A percentile compares a stretch with the other conserved stretches of the same genome.
These are phyloP conservation scores for Phalacrocorax pelagicus DNA, from an alignment of 2,113 vertebrate species.

Conservation along the genomic window DNA sequence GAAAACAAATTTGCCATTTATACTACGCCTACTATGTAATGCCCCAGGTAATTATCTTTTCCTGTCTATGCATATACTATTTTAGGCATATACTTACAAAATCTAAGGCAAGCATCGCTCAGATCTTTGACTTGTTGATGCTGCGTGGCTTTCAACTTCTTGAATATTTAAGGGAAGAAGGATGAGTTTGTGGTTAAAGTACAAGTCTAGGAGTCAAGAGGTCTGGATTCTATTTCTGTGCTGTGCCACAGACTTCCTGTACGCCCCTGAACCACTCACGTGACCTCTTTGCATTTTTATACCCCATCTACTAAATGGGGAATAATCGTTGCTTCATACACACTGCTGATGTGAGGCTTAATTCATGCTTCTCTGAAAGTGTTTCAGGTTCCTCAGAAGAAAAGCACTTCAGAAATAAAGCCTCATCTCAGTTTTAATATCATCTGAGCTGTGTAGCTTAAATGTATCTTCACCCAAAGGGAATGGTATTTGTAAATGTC, in stretches of 20 bases:
- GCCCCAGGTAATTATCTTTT: background rate
- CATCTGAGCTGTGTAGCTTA: background rate
- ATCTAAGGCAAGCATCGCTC: background rate
- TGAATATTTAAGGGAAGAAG: slow-evolving; percentile 12
- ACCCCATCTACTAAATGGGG: background rate
- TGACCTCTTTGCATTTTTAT: slow-evolving; percentile 7
- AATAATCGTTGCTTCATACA: background rate
- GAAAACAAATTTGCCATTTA: background rate
- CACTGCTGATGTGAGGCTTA: background rate
- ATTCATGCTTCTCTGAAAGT: background rate
- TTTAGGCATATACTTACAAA: background rate
- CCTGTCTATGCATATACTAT: background rate
- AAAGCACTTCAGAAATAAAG: slow-evolving; percentile 7
- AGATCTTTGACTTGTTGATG: slow-evolving; percentile 6
- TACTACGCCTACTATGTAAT: background rate
- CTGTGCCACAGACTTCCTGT: slow-evolving; percentile 40
- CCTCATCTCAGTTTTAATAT: background rate
- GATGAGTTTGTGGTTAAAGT: slow-evolving; percentile 4
- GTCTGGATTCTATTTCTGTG: slow-evolving; percentile 45
- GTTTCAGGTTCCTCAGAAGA: background rate
- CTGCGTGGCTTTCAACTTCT: background rate
- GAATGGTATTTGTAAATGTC: slow-evolving; percentile 42
- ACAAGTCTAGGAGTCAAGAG: slow-evolving; percentile 29
- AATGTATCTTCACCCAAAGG: background rate
- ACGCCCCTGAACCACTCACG: background rate